Conservation (phyloP, 2,888 invertebrate genomes). For the Trissonchulus sp. region DNA sequence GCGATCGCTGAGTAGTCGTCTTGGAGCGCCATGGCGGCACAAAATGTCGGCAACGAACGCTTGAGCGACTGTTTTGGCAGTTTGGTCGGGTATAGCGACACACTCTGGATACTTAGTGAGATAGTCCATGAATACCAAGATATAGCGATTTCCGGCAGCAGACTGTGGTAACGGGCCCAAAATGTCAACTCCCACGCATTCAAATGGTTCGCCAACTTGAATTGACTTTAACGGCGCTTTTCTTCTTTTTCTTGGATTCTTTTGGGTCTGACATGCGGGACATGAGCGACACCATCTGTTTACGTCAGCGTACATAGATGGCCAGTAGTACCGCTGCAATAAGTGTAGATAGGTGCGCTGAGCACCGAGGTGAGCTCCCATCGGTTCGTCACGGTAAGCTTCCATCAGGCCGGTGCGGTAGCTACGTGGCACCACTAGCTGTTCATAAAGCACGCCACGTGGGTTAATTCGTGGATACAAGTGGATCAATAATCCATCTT, state of each 20-base stretch:
- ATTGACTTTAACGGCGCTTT: neutral
- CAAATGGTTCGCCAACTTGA: neutral
- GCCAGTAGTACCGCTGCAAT: constrained; percentile 36
- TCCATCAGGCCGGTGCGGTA: neutral
- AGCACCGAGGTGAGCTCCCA: constrained; percentile 38
- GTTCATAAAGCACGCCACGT: neutral
- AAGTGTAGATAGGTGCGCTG: constrained; percentile 33
- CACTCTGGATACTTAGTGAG: constrained; percentile 37
- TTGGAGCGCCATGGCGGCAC: constrained; percentile 36
- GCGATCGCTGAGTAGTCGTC: constrained; percentile 36
- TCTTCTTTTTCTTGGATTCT: neutral
- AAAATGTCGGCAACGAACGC: constrained; percentile 35
- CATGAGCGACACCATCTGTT: constrained; percentile 31
- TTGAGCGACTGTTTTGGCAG: constrained; percentile 42
- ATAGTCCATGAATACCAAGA: constrained; percentile 36
- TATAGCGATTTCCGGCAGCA: constrained; percentile 36
- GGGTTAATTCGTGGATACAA: neutral
- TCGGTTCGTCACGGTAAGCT: constrained; percentile 29
- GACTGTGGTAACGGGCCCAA: constrained; percentile 37
- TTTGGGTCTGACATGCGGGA: constrained; percentile 21
- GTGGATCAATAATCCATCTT: neutral
- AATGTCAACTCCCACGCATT: neutral
- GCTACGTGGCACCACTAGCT: constrained; percentile 13
- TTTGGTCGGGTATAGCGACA: constrained; percentile 44
- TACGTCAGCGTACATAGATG: constrained; percentile 34